These are phyloP conservation scores for Pheucticus melanocephalus DNA, from an alignment of 2,113 vertebrate species.

Conservation along the genomic window DNA sequence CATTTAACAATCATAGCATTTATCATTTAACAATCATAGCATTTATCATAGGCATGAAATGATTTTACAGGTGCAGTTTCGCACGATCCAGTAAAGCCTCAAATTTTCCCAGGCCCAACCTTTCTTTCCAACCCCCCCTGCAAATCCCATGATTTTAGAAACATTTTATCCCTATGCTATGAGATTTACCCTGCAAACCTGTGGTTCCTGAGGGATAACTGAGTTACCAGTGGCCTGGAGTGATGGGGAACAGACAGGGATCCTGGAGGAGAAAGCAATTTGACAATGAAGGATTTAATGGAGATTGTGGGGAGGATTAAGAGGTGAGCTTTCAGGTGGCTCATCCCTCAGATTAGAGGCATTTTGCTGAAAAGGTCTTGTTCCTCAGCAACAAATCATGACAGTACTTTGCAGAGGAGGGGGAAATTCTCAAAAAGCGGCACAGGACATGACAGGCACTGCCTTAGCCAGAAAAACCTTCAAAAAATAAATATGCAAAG, in stretches of 20 bases:
- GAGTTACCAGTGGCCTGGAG: background rate
- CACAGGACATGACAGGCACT: background rate
- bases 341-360: background rate
- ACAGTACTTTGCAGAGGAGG: background rate
- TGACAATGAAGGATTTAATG: background rate
- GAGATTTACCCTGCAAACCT: background rate
- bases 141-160: no score
- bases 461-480: background rate
- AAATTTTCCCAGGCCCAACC: no score
- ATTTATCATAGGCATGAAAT: no score
- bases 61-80: no score
- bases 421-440: background rate
- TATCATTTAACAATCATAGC: no score
- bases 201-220: background rate
- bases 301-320: background rate
- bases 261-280: background rate
- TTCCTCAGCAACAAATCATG: background rate
- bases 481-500: background rate
- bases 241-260: background rate
- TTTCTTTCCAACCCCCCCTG: no score
- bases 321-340: background rate
- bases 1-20: no score
- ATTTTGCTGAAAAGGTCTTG: background rate
- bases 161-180: no score
- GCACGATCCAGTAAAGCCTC: no score